phyloP scores from a whole-genome alignment of 2,888 invertebrate species.

The Orthosia cruda region DNA sequence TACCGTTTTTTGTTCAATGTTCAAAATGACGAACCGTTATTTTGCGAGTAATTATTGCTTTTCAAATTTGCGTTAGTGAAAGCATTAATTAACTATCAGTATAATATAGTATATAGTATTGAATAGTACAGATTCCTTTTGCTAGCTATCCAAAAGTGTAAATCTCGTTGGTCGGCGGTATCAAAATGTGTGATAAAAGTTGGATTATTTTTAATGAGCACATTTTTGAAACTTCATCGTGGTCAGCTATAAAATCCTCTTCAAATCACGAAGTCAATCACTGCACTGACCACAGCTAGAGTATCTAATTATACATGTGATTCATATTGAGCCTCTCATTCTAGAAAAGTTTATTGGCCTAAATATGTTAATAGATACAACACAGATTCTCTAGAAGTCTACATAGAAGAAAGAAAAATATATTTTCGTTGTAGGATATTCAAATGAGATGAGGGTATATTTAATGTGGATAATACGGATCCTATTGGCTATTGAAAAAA shows the following conservation, averaged over 20 bases:
- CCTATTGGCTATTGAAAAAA: constrained; percentile 56
- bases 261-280: neutral
- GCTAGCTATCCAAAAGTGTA: neutral
- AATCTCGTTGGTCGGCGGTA: too few relatives aligned
- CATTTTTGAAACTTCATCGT: too few relatives aligned
- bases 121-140: neutral
- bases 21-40: too few relatives aligned
- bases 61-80: too few relatives aligned
- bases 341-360: constrained; percentile 4
- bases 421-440: constrained; percentile 48
- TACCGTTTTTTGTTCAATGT: too few relatives aligned
- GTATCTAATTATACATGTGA: neutral
- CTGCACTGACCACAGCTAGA: too few relatives aligned
- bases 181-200: too few relatives aligned
- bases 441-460: constrained; percentile 66
- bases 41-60: too few relatives aligned
- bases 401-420: constrained; percentile 33
- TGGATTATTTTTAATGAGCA: too few relatives aligned
- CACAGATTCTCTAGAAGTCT: constrained; percentile 38
- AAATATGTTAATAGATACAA: constrained; percentile 42
- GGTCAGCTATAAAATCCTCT: neutral
- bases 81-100: too few relatives aligned
- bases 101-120: too few relatives aligned
- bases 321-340: neutral
- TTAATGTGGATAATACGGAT: constrained; percentile 55